These are phyloP conservation scores for Euclidia mi DNA, from an alignment of 2,888 invertebrate genomes.

Conservation along the genomic window DNA sequence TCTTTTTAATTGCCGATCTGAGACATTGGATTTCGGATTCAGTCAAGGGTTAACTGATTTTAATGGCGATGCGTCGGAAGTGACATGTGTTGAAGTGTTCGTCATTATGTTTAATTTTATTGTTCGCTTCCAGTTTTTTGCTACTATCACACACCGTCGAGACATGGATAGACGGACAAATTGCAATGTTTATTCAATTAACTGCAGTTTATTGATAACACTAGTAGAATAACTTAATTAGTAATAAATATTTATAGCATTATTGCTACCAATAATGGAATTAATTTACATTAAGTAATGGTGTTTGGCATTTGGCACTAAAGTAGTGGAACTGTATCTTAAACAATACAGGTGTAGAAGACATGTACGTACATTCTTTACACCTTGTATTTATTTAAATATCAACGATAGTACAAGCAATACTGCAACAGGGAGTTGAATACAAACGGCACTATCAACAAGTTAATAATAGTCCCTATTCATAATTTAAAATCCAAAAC, in stretches of 20 bases:
- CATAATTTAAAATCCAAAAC: conserved; percentile 40
- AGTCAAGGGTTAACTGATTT: conserved; percentile 82
- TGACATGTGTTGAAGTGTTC: conserved; percentile 84
- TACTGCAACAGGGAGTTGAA: not conserved
- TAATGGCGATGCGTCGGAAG: conserved; percentile 79
- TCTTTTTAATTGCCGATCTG: conserved; percentile 87
- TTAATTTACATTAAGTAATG: conserved; percentile 1
- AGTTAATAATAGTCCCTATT: conserved; percentile 10
- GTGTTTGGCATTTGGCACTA: not conserved
- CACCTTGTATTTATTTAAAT: conserved; percentile 5
- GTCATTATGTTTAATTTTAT: conserved; percentile 87
- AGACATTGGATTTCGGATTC: conserved; percentile 62
- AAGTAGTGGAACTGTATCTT: not conserved
- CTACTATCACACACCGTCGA: not conserved
- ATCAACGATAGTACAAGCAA: not conserved
- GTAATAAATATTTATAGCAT: conserved; percentile 11
- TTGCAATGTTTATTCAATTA: conserved; percentile 20
- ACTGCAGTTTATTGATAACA: not conserved
- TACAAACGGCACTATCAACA: not conserved
- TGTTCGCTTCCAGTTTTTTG: conserved; percentile 51
- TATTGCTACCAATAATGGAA: not conserved
- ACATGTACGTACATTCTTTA: conserved; percentile 2
- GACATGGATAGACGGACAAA: conserved; percentile 23
- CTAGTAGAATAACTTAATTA: conserved; percentile 6
- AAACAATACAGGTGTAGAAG: conserved; percentile 2